Evolutionary conservation across 92 coral and sea anemone species (phyloP).

Genomic region (Siderastrea radians): DNA sequence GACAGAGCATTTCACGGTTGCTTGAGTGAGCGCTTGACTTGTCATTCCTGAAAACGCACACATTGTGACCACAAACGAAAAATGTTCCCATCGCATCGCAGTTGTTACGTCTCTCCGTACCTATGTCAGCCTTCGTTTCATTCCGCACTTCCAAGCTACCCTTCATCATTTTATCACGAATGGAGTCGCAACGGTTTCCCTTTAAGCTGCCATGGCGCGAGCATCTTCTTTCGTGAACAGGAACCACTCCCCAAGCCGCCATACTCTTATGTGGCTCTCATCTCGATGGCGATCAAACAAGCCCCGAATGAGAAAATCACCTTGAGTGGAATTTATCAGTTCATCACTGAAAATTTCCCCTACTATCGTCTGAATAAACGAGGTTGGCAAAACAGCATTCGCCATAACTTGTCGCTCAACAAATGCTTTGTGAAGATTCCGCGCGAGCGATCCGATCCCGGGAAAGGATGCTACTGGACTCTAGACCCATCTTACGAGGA

Average conservation of each 20-base stretch:
- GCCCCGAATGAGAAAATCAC: conserved; percentile 93
- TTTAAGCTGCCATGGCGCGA: conserved; percentile 43
- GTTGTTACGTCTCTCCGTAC: conserved; percentile 61
- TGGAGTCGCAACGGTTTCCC: conserved; percentile 43
- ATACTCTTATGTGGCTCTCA: conserved; percentile 96
- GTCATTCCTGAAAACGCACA: conserved; percentile 27
- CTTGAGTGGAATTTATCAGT: conserved; percentile 95
- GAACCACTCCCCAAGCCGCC: conserved; percentile 97
- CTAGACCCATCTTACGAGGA: conserved; percentile 93
- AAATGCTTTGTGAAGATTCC: conserved; percentile 97
- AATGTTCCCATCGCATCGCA: conserved; percentile 73
- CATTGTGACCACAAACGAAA: neutral
- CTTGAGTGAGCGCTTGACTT: neutral
- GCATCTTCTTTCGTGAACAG: conserved; percentile 51
- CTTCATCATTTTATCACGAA: conserved; percentile 34
- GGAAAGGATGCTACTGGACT: conserved; percentile 98
- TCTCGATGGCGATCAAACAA: conserved; percentile 99
- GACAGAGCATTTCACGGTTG: neutral
- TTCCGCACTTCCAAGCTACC: conserved; percentile 38
- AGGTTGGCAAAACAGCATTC: conserved; percentile 99
- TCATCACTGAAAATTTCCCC: conserved; percentile 95
- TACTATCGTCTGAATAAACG: conserved; percentile 97
- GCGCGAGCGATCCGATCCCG: conserved; percentile 95
- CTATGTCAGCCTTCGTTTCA: conserved; percentile 48
- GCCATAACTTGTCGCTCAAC: conserved; percentile 96